phyloP scores from a whole-genome alignment of 2,797 vertebrate genomes.

The Acridotheres tristis region DNA sequence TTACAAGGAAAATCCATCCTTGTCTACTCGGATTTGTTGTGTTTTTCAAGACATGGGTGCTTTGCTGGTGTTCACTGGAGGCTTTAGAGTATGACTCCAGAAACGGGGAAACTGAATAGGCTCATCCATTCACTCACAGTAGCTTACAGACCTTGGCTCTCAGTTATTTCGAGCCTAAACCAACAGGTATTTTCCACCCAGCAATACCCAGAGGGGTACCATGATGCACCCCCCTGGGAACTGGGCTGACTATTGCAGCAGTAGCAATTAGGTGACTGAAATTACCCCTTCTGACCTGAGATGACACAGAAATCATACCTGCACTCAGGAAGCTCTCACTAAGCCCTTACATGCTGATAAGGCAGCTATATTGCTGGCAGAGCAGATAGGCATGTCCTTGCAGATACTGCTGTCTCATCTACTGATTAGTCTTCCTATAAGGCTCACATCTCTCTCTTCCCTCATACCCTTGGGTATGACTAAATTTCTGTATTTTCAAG shows the following conservation, averaged over 20 bases:
- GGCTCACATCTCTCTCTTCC: neutral
- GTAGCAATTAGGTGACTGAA: neutral
- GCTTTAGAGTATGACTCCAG: neutral
- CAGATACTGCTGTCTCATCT: neutral
- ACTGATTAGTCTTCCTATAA: neutral
- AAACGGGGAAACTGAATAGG: neutral
- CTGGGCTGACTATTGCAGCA: neutral
- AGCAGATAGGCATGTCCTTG: neutral
- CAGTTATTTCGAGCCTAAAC: neutral
- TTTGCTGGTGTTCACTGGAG: neutral
- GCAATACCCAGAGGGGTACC: rapidly evolving
- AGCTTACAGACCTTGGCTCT: neutral
- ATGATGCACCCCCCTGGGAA: no score
- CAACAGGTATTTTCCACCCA: neutral
- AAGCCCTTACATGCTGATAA: neutral
- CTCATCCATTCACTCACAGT: neutral
- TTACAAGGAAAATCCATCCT: neutral
- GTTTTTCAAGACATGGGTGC: neutral
- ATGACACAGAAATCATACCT: neutral
- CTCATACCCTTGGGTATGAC: neutral
- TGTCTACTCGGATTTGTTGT: neutral
- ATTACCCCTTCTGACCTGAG: neutral
- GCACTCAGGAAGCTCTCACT: neutral
- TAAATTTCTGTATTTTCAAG: neutral
- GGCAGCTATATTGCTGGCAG: neutral